These are phyloP conservation scores for Drosophila asahinai DNA, from an alignment of 1,140 invertebrate genomes.

Conservation along the genomic window DNA sequence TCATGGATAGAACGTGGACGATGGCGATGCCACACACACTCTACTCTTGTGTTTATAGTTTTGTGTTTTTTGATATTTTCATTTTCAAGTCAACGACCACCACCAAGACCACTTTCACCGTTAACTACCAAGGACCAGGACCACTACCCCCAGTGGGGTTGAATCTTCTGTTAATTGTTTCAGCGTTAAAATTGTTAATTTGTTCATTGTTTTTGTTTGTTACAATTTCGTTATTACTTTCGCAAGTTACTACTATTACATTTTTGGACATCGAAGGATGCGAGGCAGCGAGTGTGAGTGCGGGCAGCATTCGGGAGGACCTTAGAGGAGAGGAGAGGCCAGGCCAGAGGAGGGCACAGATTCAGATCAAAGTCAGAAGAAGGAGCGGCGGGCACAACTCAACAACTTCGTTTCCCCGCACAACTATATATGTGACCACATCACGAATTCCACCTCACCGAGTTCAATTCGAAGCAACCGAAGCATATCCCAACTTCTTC, in stretches of 20 bases:
- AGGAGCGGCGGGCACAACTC: slow-evolving; percentile 1
- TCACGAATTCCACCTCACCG: slow-evolving; percentile 2
- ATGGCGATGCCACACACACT: slow-evolving; percentile 23
- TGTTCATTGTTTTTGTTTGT: slow-evolving; percentile 20
- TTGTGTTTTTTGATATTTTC: neutral
- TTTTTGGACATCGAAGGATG: slow-evolving; percentile 28
- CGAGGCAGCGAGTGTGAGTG: slow-evolving; percentile 11
- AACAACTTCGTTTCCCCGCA: slow-evolving; percentile 10
- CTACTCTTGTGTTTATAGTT: slow-evolving; percentile 4
- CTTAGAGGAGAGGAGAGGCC: neutral
- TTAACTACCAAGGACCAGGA: neutral
- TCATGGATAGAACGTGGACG: slow-evolving; percentile 4
- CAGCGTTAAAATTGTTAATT: slow-evolving; percentile 52
- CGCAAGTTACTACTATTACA: slow-evolving; percentile 23
- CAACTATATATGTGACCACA: slow-evolving; percentile 7
- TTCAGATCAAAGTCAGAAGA: neutral
- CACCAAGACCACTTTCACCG: neutral
- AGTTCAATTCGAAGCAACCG: slow-evolving; percentile 18
- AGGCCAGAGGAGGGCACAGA: neutral
- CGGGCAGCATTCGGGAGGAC: neutral
- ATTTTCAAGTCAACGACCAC: slow-evolving; percentile 3
- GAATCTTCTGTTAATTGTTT: slow-evolving; percentile 21
- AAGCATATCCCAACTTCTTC: slow-evolving; percentile 19
- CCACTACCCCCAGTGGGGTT: neutral
- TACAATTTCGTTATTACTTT: slow-evolving; percentile 22